Evolutionary conservation across 2,113 vertebrate species (phyloP), one percentile per base, ranked within the genome.

Genomic region (Nicator chloris): DNA sequence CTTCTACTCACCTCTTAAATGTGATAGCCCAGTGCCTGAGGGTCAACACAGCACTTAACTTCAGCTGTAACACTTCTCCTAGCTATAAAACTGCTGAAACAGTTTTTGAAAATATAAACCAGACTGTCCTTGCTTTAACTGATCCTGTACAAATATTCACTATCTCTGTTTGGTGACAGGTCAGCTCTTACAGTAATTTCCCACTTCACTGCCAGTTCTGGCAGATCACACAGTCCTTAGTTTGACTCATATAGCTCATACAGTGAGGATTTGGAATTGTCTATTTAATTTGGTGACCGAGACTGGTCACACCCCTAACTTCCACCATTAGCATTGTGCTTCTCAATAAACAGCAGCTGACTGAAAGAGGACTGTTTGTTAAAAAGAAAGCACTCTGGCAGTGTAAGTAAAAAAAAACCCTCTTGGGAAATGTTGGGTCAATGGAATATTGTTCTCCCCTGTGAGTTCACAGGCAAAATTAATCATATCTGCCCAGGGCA

Each of bases 401-500:
- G 20, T 15, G 3, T 26, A 91, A 89, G 40, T 49, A 51, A 90
- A 80, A 37, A 37, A 21, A 51, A 35, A 4, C 3, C 26, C 26
- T 60, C 76, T 65, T 88, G 60, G 94, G 79, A 95, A 93, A 64
- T 49, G 20, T 2, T 88, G 15, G 11, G 16, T 95, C 93, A 95
- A 90, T 95, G 56, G 86, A 75, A 78, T 50, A 96, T 95, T 96
- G 95, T 97, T 96, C 79, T 95, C 31, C 45, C 8, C 60, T 86
- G 79, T 50, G 69, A 90, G 56, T 53, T 96, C 85, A 93, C 44
- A 86, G 31, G 69, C 92, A 50, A 94, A 69, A 88, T 86, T 45
- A 87, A 87, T 86, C 10, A 0, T 94, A 93, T 94, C 86, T 88
- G 65, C 80, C 19, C 27, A 27, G 65, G 69, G 88, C 95, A 96